phyloP scores from a whole-genome alignment of 1,140 invertebrate species.

The Popillia japonica region DNA sequence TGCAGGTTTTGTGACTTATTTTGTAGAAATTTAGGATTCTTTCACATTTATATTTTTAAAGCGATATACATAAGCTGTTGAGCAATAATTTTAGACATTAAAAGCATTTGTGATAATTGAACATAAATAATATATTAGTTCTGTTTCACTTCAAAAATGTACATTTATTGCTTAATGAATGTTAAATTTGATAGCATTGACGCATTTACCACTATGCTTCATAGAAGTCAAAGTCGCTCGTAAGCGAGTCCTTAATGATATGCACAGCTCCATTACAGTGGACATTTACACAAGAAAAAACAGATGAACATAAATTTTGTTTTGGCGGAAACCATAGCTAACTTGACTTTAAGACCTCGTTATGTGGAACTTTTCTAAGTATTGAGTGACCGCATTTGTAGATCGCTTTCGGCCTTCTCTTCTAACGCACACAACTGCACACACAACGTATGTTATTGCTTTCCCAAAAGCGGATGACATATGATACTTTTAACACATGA shows the following conservation, averaged over 20 bases:
- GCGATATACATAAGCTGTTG: slow-evolving; percentile 2
- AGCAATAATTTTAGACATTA: slow-evolving; percentile 24
- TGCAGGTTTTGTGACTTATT: background rate
- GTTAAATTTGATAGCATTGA: slow-evolving; percentile 12
- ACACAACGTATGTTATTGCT: slow-evolving; percentile 41
- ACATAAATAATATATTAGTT: slow-evolving; percentile 33
- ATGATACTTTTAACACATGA: slow-evolving; percentile 37
- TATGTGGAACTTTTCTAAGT: slow-evolving; percentile 46
- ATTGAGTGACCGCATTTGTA: slow-evolving; percentile 45
- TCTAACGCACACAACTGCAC: slow-evolving; percentile 20
- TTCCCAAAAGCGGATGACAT: slow-evolving; percentile 41
- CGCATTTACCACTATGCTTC: slow-evolving; percentile 1
- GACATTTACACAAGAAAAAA: slow-evolving; percentile 44
- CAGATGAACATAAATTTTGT: slow-evolving; percentile 48
- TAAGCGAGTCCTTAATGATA: slow-evolving; percentile 41
- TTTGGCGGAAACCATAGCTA: slow-evolving; percentile 46
- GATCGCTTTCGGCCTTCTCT: slow-evolving; percentile 47
- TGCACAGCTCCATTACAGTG: slow-evolving; percentile 40
- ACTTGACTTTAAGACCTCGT: slow-evolving; percentile 46
- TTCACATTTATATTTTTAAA: background rate
- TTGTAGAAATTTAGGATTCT: background rate
- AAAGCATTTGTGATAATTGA: slow-evolving; percentile 32
- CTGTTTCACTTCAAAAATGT: slow-evolving; percentile 14
- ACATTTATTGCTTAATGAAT: slow-evolving; percentile 33
- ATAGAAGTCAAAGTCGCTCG: slow-evolving; percentile 9